Evolutionary conservation across 2,888 invertebrate genomes (phyloP).

Genomic region (Ornithoptera alexandrae): DNA sequence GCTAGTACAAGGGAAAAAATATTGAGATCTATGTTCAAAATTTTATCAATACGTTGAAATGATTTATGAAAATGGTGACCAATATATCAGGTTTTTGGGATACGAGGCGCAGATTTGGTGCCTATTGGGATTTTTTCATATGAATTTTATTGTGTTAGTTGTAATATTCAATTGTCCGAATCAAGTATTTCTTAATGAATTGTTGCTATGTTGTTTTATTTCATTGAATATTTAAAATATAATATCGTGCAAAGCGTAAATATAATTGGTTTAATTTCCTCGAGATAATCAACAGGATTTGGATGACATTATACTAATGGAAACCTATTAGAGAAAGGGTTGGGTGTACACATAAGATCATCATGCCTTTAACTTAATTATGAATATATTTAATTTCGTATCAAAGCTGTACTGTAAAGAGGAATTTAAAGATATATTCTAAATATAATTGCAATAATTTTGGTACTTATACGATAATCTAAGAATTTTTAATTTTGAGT

Average conservation of each 20-base stretch:
- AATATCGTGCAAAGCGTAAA: background rate
- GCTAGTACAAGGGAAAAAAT: too few relatives aligned
- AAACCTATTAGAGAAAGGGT: slow-evolving; percentile 12
- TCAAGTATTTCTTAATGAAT: background rate
- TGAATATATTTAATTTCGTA: slow-evolving; percentile 9
- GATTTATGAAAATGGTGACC: too few relatives aligned
- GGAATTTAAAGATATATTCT: too few relatives aligned
- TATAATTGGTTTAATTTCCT: slow-evolving; percentile 11
- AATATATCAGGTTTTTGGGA: too few relatives aligned
- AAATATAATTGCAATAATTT: too few relatives aligned
- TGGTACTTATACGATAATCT: too few relatives aligned
- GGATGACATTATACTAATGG: slow-evolving; percentile 18
- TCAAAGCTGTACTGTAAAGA: background rate
- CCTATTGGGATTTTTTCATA: background rate
- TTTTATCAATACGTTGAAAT: too few relatives aligned
- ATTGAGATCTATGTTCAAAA: too few relatives aligned
- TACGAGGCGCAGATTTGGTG: background rate
- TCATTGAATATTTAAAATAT: background rate
- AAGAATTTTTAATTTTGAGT: too few relatives aligned
- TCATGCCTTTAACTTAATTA: slow-evolving; percentile 15
- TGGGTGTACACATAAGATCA: background rate
- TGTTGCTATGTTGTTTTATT: background rate
- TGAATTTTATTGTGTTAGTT: background rate
- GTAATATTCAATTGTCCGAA: too few relatives aligned
- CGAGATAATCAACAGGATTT: slow-evolving; percentile 8